These are phyloP conservation scores for Archips crataeganus DNA, from an alignment of 2,888 invertebrate species.

Conservation along the genomic window DNA sequence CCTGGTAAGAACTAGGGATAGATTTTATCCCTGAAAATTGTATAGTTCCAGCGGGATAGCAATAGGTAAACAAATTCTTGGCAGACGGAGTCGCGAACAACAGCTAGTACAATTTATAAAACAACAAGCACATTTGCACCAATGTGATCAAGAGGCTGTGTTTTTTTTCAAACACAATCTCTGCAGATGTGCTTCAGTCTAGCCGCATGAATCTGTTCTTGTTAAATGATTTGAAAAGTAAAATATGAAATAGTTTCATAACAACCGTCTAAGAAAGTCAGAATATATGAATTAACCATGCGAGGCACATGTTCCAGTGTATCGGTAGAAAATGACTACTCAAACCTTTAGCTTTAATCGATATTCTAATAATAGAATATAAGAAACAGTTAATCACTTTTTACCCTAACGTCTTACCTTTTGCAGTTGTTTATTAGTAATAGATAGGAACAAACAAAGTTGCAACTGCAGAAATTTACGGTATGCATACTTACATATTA, in stretches of 20 bases:
- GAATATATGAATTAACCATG: neutral
- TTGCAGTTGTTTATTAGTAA: constrained; percentile 40
- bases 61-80: too few species aligned
- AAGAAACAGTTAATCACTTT: constrained; percentile 33
- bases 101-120: too few species aligned
- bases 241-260: too few species aligned
- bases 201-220: too few species aligned
- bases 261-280: neutral
- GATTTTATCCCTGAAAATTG: too few species aligned
- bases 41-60: too few species aligned
- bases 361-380: constrained; percentile 37
- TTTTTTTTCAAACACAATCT: too few species aligned
- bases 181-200: too few species aligned
- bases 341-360: constrained; percentile 10
- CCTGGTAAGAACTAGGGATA: too few species aligned
- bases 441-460: constrained; percentile 33
- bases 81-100: too few species aligned
- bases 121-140: too few species aligned
- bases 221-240: neutral
- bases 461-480: constrained; percentile 38
- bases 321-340: constrained; percentile 1
- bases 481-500: constrained; percentile 38
- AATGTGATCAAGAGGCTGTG: too few species aligned
- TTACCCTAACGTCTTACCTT: constrained; percentile 29
- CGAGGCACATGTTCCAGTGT: neutral